Base-by-base conservation (phyloP, 2,888 invertebrate species). In the Tuta absoluta region DNA sequence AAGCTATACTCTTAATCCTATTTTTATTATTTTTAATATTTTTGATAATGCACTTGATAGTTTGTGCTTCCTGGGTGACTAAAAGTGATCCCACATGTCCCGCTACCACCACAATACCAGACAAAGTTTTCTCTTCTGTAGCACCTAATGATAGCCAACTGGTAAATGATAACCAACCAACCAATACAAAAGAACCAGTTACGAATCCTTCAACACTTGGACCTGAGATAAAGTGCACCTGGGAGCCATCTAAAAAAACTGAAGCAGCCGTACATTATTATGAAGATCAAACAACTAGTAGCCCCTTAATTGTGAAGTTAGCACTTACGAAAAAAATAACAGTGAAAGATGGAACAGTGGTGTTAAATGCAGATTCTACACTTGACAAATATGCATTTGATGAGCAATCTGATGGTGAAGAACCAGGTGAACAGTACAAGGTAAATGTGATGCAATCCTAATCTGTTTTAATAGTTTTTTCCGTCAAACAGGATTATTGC, bases 221-320 rank as follows among this genome's bases (percentile, higher is more conserved):
- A 4, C 69, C 75, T 2, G 70, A 65, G 7, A 61, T 77, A 4
- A 72, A 79, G 41, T 89, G 89, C 60, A 83, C 87, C 1, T 90
- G 89, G 89, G 75, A 75, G 17, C 85, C 83, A 0, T 86, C 85
- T 0, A 65, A 71, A 5, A 80, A 80, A 67, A 89, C 88, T 0
- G 65, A 67, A 41, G 80, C 84, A 0, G 49, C 45, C 0, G 75
- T 75, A 14, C 79, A 68, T 58, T 84, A 86, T 68, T 87, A 78
- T 68, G 76, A 79, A 41, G 17, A 28, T 3, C 45, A 7, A n/a
- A 17, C 45, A n/a, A 45, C 45, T 17, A 45, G n/a, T 45, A 41
- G 41, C 0, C 14, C 1, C 1, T 7, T 33, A 1, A 14, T 23
- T 7, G 17, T 24, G 14, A 19, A 3, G n/a, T 24, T 33, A 17